A percentile compares a stretch with the other conserved stretches of the same genome.
Evolutionary conservation across 30 jellyfish, hydroid and myxozoan species (phyloP).

Genomic region (Chironex yamaguchii): DNA sequence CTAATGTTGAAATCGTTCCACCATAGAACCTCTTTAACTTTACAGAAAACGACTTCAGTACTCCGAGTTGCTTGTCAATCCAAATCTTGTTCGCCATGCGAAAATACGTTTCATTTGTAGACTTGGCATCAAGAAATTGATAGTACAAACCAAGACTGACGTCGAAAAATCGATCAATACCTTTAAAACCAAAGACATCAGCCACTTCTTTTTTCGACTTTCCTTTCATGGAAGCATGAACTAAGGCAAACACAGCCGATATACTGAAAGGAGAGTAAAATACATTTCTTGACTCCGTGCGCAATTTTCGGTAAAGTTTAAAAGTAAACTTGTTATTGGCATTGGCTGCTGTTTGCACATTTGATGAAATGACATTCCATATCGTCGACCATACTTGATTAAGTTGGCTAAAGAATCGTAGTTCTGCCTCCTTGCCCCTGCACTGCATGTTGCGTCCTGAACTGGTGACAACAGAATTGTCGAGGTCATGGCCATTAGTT

Average conservation of each 20-base stretch:
- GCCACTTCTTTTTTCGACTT: constrained; percentile 55
- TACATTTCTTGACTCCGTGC: not conserved
- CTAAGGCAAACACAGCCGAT: constrained; percentile 58
- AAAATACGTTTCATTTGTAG: constrained; percentile 14
- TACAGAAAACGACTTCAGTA: not conserved
- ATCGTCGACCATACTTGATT: not conserved
- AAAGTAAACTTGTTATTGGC: not conserved
- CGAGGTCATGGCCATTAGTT: too few species aligned
- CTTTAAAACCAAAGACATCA: constrained; percentile 12
- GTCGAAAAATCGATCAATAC: not conserved
- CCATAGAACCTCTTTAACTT: not conserved
- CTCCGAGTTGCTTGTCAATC: constrained; percentile 26
- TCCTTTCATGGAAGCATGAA: constrained; percentile 59
- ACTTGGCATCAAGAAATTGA: not conserved
- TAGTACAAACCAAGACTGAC: not conserved
- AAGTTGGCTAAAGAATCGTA: not conserved
- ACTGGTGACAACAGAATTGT: too few species aligned
- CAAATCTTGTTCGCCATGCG: constrained; percentile 71
- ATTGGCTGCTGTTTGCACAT: not conserved
- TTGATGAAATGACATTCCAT: not conserved
- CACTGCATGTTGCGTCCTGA: too few species aligned
- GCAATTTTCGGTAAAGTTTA: not conserved
- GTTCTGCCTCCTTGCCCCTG: not conserved
- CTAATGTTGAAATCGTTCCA: not conserved
- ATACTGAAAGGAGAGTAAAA: constrained; percentile 74